Evolutionary conservation across 1,140 invertebrate genomes (phyloP), one percentile per base, ranked within the genome.

Genomic region (Harlomillsia oculata): DNA sequence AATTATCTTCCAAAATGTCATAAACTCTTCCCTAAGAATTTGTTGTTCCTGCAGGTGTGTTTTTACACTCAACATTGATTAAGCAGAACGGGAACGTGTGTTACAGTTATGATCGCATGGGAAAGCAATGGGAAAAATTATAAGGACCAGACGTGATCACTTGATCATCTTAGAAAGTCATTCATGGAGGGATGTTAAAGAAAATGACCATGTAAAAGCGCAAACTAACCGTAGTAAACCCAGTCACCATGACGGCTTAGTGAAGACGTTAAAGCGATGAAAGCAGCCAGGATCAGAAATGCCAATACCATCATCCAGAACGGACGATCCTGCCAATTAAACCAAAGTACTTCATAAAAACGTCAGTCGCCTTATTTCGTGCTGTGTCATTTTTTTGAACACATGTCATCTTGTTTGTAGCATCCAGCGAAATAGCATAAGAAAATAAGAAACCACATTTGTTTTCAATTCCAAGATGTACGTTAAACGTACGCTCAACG

Each of bases 291-390:
- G 9, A 60, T n/a, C 8, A 56, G 16, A 26, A 61, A 64, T 6
- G 51, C 62, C 0, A 26, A 20, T 1, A 36, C 36, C 62, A 64
- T 58, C 62, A 64, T 64, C 56, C 51, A 54, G 23, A 64, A 57
- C n/a, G 62, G 44, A 13, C 55, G 55, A n/a, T 37, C 45, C 62
- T 64, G 36, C 39, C 11, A n/a, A 23, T 9, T 14, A 50, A 46
- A 36, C 1, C 25, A 9, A 41, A 25, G 1, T 32, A 20, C 13
- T 29, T 6, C 13, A 4, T 5, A n/a, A 8, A n/a, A 29, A 48
- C n/a, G n/a, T 30, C 9, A 18, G 45, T 43, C 28, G 5, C 23
- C n/a, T 3, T 21, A 1, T 30, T n/a, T 4, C n/a, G 36, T 29
- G 9, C 9, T 23, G 2, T 11, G 16, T 11, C 13, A 3, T 26